These are phyloP conservation scores for Paramacrobiotus metropolitanus DNA, from an alignment of 1,140 invertebrate genomes.

Conservation along the genomic window DNA sequence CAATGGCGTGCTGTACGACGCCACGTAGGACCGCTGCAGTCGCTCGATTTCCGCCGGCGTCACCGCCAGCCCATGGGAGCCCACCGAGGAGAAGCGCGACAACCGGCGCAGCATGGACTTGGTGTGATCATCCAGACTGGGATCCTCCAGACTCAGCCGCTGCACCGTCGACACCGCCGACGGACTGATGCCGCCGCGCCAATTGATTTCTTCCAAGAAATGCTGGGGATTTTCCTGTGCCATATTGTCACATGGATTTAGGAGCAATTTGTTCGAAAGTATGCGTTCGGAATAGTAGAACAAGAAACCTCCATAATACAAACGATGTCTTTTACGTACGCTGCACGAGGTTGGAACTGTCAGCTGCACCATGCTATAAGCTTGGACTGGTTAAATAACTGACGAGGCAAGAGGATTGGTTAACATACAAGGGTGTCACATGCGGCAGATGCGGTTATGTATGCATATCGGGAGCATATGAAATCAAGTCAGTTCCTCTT, in stretches of 20 bases:
- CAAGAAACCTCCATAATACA: too few species aligned
- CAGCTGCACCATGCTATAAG: too few species aligned
- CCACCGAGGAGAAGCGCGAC: neutral
- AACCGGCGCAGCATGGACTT: neutral
- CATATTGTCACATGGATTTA: neutral
- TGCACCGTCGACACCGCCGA: neutral
- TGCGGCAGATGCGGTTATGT: too few species aligned
- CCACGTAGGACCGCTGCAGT: neutral
- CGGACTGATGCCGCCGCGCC: too few species aligned
- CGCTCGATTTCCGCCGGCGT: neutral
- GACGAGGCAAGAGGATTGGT: too few species aligned
- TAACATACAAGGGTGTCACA: too few species aligned
- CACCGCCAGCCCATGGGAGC: neutral
- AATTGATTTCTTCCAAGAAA: neutral
- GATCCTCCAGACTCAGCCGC: conserved; percentile 1
- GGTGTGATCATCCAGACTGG: neutral
- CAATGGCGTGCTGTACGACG: neutral
- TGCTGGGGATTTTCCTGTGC: neutral
- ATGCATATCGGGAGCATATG: too few species aligned
- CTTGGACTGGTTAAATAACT: too few species aligned
- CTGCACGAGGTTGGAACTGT: too few species aligned
- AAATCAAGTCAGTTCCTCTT: too few species aligned
- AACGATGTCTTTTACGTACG: too few species aligned
- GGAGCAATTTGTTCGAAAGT: neutral
- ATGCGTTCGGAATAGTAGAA: too few species aligned